These are phyloP conservation scores for Conger conger DNA, from an alignment of 2,113 vertebrate genomes.

Conservation along the genomic window DNA sequence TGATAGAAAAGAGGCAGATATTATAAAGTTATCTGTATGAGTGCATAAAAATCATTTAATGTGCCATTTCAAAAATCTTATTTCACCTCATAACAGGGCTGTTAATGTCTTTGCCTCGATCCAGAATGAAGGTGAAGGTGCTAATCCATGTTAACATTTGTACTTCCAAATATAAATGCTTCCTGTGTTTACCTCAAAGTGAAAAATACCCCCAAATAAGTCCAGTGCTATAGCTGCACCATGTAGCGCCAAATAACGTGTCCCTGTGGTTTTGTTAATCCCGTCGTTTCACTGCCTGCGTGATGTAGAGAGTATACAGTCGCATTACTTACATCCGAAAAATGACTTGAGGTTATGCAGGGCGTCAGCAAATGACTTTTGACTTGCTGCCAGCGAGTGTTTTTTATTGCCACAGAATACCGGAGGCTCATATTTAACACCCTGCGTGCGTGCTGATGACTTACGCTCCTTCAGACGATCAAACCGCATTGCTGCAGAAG, in stretches of 20 bases:
- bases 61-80: too few species aligned
- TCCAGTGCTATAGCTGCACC: not conserved
- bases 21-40: too few species aligned
- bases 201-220: not conserved
- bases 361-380: slow-evolving; percentile 24
- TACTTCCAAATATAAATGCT: not conserved
- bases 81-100: too few species aligned
- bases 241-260: not conserved
- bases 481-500: not conserved
- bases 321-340: slow-evolving; percentile 17
- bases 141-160: not conserved
- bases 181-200: not conserved
- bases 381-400: slow-evolving; percentile 20
- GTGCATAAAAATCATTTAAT: too few species aligned
- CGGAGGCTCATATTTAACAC: slow-evolving; percentile 25
- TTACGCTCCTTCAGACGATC: slow-evolving; percentile 4
- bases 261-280: not conserved
- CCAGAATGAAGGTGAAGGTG: not conserved
- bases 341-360: not conserved
- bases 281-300: not conserved
- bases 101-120: not conserved
- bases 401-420: slow-evolving; percentile 5
- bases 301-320: not conserved
- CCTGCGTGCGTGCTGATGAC: slow-evolving; percentile 3
- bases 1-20: too few species aligned